phyloP scores from a whole-genome alignment of 1,140 invertebrate genomes.

The Cryptotermes secundus region DNA sequence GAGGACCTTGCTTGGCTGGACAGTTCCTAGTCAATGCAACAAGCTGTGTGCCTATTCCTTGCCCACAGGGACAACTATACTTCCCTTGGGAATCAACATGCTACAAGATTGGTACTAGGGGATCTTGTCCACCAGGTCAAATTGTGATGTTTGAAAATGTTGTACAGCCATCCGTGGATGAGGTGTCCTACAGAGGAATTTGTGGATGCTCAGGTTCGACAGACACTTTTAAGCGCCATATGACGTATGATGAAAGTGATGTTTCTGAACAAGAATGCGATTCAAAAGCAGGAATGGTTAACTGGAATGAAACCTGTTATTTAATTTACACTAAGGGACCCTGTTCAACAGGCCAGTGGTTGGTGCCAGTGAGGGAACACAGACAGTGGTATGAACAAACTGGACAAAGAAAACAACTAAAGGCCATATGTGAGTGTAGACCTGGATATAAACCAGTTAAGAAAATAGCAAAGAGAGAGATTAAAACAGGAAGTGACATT shows the following conservation, averaged over 20 bases:
- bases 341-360: slow-evolving; percentile 70
- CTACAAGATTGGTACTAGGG: slow-evolving; percentile 69
- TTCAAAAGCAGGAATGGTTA: slow-evolving; percentile 58
- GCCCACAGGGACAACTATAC: slow-evolving; percentile 68
- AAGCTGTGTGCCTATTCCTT: slow-evolving; percentile 63
- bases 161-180: slow-evolving; percentile 69
- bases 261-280: slow-evolving; percentile 54
- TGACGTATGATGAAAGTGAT: slow-evolving; percentile 34
- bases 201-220: slow-evolving; percentile 49
- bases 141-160: slow-evolving; percentile 76
- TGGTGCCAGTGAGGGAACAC: slow-evolving; percentile 54
- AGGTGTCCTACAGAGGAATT: slow-evolving; percentile 76
- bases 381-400: slow-evolving; percentile 42
- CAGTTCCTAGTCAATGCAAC: slow-evolving; percentile 56
- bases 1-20: slow-evolving; percentile 63
- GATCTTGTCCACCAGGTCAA: slow-evolving; percentile 67
- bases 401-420: slow-evolving; percentile 42
- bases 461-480: slow-evolving; percentile 40
- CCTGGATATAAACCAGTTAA: slow-evolving; percentile 59
- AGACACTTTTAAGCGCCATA: slow-evolving; percentile 35
- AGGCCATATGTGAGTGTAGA: slow-evolving; percentile 67
- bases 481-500: slow-evolving; percentile 37
- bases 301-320: slow-evolving; percentile 64
- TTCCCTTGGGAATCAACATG: slow-evolving; percentile 70
- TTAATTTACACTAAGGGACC: slow-evolving; percentile 72